Conservation (phyloP, 1,140 invertebrate species). For the Saxidomus purpurata region DNA sequence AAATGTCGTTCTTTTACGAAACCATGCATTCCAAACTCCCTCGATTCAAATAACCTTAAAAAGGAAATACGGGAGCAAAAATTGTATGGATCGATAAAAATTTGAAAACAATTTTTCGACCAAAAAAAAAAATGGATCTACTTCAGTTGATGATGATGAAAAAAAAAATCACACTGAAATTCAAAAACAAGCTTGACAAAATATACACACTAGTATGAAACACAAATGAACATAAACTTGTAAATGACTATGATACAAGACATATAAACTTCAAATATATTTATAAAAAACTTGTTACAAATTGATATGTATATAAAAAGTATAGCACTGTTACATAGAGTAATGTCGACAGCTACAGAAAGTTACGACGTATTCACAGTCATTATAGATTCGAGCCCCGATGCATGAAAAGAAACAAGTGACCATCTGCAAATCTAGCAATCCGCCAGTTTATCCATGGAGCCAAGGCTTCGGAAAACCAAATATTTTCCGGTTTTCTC, state of each 20-base stretch:
- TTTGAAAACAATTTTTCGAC: not conserved
- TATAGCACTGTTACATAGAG: constrained; percentile 12
- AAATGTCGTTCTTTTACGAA: too few relatives aligned
- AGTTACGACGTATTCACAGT: not conserved
- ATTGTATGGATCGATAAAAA: not conserved
- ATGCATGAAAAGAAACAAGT: too few relatives aligned
- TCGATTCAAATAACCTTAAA: too few relatives aligned
- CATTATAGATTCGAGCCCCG: too few relatives aligned
- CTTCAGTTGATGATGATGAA: not conserved
- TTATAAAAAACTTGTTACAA: not conserved
- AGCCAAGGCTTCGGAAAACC: too few relatives aligned
- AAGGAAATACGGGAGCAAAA: not conserved
- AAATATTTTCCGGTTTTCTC: too few relatives aligned
- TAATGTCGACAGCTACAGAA: not conserved
- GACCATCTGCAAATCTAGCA: too few relatives aligned
- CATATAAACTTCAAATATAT: constrained; percentile 35
- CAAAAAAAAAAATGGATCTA: not conserved
- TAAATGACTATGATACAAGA: constrained; percentile 4
- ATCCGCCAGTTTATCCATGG: too few relatives aligned
- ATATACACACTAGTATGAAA: not conserved
- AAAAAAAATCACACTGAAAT: not conserved
- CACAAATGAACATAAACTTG: not conserved
- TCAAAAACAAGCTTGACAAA: not conserved
- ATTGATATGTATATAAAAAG: constrained; percentile 36
- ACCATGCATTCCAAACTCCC: too few relatives aligned